Evolutionary conservation across 2,113 vertebrate species (phyloP).

Genomic region (Halichoeres trimaculatus): DNA sequence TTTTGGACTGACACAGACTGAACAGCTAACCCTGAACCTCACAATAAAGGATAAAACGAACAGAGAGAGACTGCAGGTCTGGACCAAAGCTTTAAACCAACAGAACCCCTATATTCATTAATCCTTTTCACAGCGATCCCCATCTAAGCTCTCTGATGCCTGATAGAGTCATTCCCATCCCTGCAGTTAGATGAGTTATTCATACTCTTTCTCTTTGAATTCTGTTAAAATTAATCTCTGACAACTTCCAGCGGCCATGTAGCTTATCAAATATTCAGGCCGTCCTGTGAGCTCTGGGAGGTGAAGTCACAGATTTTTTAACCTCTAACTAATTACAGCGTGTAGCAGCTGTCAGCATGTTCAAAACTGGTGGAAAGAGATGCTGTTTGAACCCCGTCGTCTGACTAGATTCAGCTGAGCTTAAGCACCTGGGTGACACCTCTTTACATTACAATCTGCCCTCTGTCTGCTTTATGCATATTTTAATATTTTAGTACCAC

Average conservation of each 20-base stretch:
- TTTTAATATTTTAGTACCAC: background rate
- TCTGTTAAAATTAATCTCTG: slow-evolving; percentile 3
- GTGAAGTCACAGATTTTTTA: slow-evolving; percentile 15
- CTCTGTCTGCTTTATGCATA: background rate
- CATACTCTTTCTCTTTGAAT: slow-evolving; percentile 1
- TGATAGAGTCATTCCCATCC: slow-evolving; percentile 9
- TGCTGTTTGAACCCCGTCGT: background rate
- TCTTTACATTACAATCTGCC: background rate
- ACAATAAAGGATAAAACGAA: background rate
- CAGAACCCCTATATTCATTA: background rate
- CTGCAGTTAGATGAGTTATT: background rate
- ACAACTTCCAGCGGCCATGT: slow-evolving; percentile 7
- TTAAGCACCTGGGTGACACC: background rate
- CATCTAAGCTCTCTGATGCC: background rate
- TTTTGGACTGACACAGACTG: too few relatives aligned
- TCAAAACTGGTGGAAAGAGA: slow-evolving; percentile 11
- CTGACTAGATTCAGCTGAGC: background rate
- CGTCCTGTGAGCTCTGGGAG: slow-evolving; percentile 13
- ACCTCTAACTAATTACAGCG: slow-evolving; percentile 22
- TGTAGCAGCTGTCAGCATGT: slow-evolving; percentile 25
- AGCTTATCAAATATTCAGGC: slow-evolving; percentile 32
- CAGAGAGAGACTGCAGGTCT: background rate
- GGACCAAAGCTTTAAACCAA: background rate
- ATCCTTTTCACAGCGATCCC: slow-evolving; percentile 7
- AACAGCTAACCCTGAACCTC: too few relatives aligned